A percentile compares a stretch with the other conserved stretches of the same genome.
Conservation (phyloP, 1,140 invertebrate species). For the Drosophila orosa region DNA sequence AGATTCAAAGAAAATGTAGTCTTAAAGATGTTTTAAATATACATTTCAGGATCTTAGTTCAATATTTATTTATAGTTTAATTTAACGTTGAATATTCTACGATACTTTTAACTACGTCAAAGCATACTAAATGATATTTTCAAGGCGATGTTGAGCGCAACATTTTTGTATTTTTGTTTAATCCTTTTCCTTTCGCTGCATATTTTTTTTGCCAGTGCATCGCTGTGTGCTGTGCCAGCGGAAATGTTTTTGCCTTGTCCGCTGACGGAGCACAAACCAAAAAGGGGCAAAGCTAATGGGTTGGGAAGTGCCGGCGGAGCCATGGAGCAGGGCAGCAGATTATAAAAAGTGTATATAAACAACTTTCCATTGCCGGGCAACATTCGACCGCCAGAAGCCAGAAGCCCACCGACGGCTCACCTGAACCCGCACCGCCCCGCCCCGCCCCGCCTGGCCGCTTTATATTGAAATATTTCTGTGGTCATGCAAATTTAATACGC, state of each 20-base stretch:
- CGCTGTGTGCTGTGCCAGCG: conserved; percentile 50
- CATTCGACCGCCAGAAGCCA: conserved; percentile 7
- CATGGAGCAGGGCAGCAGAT: conserved; percentile 17
- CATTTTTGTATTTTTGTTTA: no score
- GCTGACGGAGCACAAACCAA: conserved; percentile 56
- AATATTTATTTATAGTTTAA: no score
- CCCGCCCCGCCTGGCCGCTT: conserved; percentile 15
- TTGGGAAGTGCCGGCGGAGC: conserved; percentile 10
- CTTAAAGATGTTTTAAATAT: no score
- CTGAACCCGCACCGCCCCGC: not conserved
- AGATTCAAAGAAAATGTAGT: no score
- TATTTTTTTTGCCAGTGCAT: conserved; percentile 1
- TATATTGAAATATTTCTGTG: conserved; percentile 64
- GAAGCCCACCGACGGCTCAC: not conserved
- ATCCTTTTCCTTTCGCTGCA: no score
- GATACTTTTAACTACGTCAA: no score
- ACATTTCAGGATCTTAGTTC: no score
- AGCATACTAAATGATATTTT: no score
- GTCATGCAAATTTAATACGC: conserved; percentile 61
- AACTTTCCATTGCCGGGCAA: conserved; percentile 40
- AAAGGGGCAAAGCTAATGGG: conserved; percentile 44
- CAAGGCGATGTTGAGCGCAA: no score
- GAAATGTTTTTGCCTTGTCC: conserved; percentile 57
- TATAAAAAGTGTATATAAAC: conserved; percentile 46
- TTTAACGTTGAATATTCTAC: no score